These are phyloP conservation scores for Lycaena phlaeas DNA, from an alignment of 2,888 invertebrate genomes.

Conservation along the genomic window DNA sequence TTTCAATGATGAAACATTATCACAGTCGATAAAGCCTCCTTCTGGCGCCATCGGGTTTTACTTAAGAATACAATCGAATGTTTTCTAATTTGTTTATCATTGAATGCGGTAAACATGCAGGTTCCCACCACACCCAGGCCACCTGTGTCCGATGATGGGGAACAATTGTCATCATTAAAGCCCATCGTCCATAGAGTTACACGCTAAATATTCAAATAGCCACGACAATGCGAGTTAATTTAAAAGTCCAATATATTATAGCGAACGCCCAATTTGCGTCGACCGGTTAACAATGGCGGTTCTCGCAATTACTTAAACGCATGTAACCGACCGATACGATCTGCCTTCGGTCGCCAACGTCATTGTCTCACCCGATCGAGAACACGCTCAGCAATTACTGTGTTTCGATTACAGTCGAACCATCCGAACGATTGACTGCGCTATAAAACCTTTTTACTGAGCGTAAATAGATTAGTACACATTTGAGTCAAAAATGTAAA, in stretches of 20 bases:
- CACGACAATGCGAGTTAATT: conserved; percentile 63
- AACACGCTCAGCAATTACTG: conserved; percentile 61
- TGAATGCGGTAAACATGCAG: neutral
- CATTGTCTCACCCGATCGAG: conserved; percentile 58
- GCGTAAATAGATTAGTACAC: conserved; percentile 53
- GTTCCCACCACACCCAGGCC: conserved; percentile 25
- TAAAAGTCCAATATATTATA: conserved; percentile 69
- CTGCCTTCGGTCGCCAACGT: conserved; percentile 44
- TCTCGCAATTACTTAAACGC: conserved; percentile 73
- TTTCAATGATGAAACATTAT: too few relatives aligned
- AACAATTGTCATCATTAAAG: conserved; percentile 68
- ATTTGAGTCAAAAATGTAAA: conserved; percentile 28
- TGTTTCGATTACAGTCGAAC: conserved; percentile 62
- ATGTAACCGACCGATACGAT: conserved; percentile 68
- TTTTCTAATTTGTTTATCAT: too few relatives aligned
- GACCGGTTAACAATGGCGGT: conserved; percentile 66
- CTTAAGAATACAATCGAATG: too few relatives aligned
- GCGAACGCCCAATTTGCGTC: conserved; percentile 72
- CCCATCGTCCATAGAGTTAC: conserved; percentile 39
- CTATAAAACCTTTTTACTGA: conserved; percentile 60
- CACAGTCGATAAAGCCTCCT: too few relatives aligned
- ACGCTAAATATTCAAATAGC: conserved; percentile 65
- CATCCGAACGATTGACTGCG: conserved; percentile 52
- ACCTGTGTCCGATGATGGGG: conserved; percentile 63
- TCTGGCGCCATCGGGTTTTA: too few relatives aligned